Percentiles rank a stretch among this genome's conserved stretches.
Conservation (phyloP, 2,888 invertebrate species). For the Tinea semifulvella region DNA sequence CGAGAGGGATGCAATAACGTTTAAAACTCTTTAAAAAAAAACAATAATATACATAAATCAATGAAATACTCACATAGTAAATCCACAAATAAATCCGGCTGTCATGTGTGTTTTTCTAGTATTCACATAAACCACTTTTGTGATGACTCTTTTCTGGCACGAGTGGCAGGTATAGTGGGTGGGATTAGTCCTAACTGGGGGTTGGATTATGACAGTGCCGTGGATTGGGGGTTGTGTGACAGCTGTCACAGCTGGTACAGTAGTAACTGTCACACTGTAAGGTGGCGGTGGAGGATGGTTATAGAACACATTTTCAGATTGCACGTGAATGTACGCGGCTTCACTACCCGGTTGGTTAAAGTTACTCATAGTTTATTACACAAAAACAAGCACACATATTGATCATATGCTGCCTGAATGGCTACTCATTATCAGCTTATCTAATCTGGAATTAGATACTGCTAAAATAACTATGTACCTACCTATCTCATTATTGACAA, state of each 20-base stretch:
- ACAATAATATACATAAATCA: background rate
- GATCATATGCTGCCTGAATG: too few relatives aligned
- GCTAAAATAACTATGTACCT: too few relatives aligned
- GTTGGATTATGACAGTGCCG: constrained; percentile 36
- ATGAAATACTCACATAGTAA: constrained; percentile 40
- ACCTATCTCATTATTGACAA: too few relatives aligned
- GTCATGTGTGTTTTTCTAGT: constrained; percentile 49
- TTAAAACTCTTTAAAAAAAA: too few relatives aligned
- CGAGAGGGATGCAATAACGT: too few relatives aligned
- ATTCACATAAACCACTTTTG: constrained; percentile 44
- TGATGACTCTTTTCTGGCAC: constrained; percentile 39
- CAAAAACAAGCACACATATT: constrained; percentile 11
- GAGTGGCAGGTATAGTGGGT: constrained; percentile 37
- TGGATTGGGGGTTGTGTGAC: constrained; percentile 29
- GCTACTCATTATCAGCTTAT: too few relatives aligned
- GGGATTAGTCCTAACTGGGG: constrained; percentile 34
- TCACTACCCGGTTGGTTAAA: constrained; percentile 11
- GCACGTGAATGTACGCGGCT: constrained; percentile 23
- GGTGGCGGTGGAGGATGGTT: constrained; percentile 44
- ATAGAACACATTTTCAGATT: constrained; percentile 24
- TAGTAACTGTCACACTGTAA: constrained; percentile 27
- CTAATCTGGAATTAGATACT: too few relatives aligned
- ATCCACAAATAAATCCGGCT: constrained; percentile 53
- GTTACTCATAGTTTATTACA: constrained; percentile 9
- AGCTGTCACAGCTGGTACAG: constrained; percentile 17